Evolutionary conservation across 2,113 vertebrate species (phyloP).

Genomic region (Thunnus thynnus): DNA sequence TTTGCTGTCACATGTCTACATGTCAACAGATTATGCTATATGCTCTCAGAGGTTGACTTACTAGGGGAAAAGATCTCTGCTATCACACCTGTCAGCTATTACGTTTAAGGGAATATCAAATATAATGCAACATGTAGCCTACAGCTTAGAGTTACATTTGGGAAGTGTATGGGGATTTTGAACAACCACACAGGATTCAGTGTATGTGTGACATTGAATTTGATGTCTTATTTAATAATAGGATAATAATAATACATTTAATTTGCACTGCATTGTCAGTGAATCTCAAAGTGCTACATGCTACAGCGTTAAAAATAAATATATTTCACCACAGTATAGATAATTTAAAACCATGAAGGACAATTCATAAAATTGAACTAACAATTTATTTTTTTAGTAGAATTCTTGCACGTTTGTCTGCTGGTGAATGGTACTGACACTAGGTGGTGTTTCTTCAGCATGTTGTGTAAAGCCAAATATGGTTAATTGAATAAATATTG

Average conservation of each 20-base stretch:
- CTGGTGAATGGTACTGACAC: background rate
- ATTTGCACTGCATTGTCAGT: no score
- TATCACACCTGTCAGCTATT: conserved; percentile 55
- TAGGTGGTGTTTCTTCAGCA: conserved; percentile 13
- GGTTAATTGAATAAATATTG: background rate
- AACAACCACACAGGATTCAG: background rate
- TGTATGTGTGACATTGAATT: background rate
- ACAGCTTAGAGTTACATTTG: conserved; percentile 29
- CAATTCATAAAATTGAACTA: background rate
- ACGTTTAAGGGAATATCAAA: conserved; percentile 50
- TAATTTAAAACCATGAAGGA: background rate
- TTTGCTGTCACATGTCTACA: conserved; percentile 81
- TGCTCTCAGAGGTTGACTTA: conserved; percentile 57
- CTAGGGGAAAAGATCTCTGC: conserved; percentile 52
- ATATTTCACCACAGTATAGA: background rate
- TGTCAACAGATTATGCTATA: conserved; percentile 74
- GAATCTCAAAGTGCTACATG: no score
- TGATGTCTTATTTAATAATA: no score
- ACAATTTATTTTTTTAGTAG: background rate
- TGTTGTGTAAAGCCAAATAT: background rate
- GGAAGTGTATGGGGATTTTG: conserved; percentile 7
- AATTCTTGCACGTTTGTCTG: background rate
- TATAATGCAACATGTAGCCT: conserved; percentile 51
- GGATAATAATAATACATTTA: no score
- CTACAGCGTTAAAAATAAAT: no score